Base-by-base conservation (phyloP, 2,797 vertebrate species). In the Lepus oiostolus region DNA sequence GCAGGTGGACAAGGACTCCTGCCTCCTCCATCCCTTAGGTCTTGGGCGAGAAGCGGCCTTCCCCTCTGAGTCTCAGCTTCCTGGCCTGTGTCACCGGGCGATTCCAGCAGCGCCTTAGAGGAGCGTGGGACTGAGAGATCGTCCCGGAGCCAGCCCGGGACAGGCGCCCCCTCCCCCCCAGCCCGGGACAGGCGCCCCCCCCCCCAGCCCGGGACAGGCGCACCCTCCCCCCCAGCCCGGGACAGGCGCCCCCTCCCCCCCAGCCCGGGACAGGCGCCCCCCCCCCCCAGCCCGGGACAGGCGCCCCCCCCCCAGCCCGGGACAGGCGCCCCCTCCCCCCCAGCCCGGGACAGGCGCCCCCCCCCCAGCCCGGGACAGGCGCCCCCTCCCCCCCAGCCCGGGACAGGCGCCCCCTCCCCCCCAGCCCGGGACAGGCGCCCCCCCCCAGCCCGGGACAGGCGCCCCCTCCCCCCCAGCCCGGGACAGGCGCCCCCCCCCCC, bases 331-430 rank as follows among this genome's bases (percentile, higher is more conserved):
- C 32, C 1, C 5, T 0, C 30, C 6, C 26, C 9, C 0, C 0
- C 7, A 4, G 42, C 52, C n/a, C 50, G 2, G 26, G n/a, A n/a
- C n/a, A n/a, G n/a, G n/a, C n/a, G n/a, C n/a, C n/a, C n/a, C n/a
- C n/a, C n/a, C 0, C 0, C 60, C 65, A n/a, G 83, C n/a, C 62
- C 12, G 0, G 0, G 50, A 54, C 10, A 16, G 63, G 22, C 35
- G 5, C 30, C 7, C 32, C 1, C 5, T 0, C 30, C 6, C 26
- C 9, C 0, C 0, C 7, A 4, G 42, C 52, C n/a, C 50, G 2
- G 26, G n/a, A n/a, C n/a, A n/a, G n/a, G n/a, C n/a, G n/a, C n/a
- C n/a, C n/a, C n/a, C n/a, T n/a, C n/a, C n/a, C n/a, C 0, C 0
- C 60, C 65, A n/a, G 83, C n/a, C 62, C 12, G 0, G 0, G 50